phyloP scores from a whole-genome alignment of 2,888 invertebrate genomes.

The Aethes cnicana region DNA sequence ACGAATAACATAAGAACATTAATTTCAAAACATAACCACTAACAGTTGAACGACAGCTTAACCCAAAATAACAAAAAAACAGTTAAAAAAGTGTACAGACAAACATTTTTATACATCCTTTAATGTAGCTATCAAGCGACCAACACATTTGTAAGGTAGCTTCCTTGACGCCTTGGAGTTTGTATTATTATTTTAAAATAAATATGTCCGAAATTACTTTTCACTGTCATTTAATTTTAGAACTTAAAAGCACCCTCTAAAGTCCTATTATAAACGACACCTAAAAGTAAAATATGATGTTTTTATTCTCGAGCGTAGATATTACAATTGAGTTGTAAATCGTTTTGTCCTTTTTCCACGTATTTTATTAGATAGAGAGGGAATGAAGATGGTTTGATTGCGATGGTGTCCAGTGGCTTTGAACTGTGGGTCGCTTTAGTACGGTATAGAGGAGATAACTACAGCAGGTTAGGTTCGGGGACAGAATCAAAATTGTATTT shows the following conservation, averaged over 20 bases:
- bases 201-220: no score
- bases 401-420: slow-evolving; percentile 10
- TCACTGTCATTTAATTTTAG: no score
- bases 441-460: background rate
- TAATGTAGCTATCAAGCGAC: slow-evolving; percentile 29
- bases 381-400: background rate
- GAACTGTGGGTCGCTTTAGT: slow-evolving; percentile 9
- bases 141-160: slow-evolving; percentile 32
- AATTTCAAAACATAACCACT: slow-evolving; percentile 8
- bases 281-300: no score
- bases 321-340: background rate
- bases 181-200: no score
- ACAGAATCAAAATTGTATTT: no score
- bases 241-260: no score
- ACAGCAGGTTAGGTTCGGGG: slow-evolving; percentile 3
- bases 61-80: slow-evolving; percentile 11
- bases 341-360: slow-evolving; percentile 7
- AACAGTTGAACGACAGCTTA: slow-evolving; percentile 10
- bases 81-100: slow-evolving; percentile 17
- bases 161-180: slow-evolving; percentile 26
- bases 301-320: no score
- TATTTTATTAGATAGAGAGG: slow-evolving; percentile 7
- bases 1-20: no score
- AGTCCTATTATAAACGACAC: no score
- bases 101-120: slow-evolving; percentile 29